Conservation (phyloP, 2,888 invertebrate species). For the Pammene aurita region DNA sequence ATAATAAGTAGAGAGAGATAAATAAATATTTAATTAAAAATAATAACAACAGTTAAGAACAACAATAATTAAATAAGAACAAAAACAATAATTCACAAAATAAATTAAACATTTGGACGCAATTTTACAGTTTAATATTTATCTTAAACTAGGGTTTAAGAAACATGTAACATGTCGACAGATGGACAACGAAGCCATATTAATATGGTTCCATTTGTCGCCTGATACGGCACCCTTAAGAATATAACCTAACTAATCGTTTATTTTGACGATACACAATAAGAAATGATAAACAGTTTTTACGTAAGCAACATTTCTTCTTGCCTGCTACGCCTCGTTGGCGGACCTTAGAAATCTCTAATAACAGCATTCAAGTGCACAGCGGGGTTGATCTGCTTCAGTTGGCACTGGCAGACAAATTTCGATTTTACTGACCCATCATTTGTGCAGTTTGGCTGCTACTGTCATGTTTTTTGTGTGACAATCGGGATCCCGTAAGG, state of each 20-base stretch:
- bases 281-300: neutral
- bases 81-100: no score
- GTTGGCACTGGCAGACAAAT: constrained; percentile 30
- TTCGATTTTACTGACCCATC: constrained; percentile 31
- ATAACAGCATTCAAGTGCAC: constrained; percentile 26
- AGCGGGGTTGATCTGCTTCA: constrained; percentile 32
- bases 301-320: constrained; percentile 13
- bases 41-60: no score
- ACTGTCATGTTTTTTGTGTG: neutral
- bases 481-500: neutral
- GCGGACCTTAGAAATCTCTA: constrained; percentile 31
- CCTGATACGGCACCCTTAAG: no score
- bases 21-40: no score
- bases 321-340: constrained; percentile 33
- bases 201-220: no score
- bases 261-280: neutral
- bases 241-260: neutral
- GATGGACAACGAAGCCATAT: no score
- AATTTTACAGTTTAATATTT: no score
- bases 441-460: constrained; percentile 2
- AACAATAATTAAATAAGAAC: no score
- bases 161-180: no score
- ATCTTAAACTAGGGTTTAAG: no score
- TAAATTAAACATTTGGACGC: no score
- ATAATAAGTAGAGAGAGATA: no score